Conservation (phyloP, 2,113 vertebrate species). For the Isichthys henryi region DNA sequence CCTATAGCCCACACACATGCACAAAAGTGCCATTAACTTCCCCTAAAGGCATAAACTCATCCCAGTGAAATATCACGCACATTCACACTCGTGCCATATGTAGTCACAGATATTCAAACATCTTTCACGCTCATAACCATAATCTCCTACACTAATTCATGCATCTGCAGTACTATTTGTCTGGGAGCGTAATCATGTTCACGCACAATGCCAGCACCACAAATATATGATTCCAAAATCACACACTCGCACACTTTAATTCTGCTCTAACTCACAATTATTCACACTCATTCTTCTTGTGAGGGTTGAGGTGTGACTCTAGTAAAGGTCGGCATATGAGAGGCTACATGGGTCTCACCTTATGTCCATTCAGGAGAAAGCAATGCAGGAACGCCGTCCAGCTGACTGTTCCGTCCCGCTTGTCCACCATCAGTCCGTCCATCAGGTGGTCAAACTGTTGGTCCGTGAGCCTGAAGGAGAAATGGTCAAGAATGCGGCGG, state of each 20-base stretch:
- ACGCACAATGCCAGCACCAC: not conserved
- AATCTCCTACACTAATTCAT: constrained; percentile 10
- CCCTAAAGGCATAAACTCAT: not conserved
- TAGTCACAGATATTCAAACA: constrained; percentile 6
- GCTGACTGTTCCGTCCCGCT: constrained; percentile 41
- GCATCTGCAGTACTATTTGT: constrained; percentile 9
- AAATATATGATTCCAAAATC: not conserved
- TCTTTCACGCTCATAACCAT: constrained; percentile 10
- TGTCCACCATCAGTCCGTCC: constrained; percentile 46
- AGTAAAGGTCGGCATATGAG: not conserved
- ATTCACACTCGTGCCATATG: constrained; percentile 5
- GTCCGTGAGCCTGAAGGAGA: constrained; percentile 55
- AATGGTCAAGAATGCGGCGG: constrained; percentile 51
- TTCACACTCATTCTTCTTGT: not conserved
- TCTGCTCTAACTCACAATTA: not conserved
- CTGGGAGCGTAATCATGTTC: not conserved
- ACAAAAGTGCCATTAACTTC: not conserved
- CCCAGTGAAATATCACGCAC: not conserved
- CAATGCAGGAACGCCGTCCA: constrained; percentile 60
- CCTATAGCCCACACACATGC: constrained; percentile 39
- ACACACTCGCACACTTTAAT: not conserved
- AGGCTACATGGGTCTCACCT: constrained; percentile 38
- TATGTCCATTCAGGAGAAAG: constrained; percentile 36
- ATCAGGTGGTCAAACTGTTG: constrained; percentile 56
- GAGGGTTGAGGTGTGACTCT: not conserved